Percentiles rank a stretch among this genome's conserved stretches.
Conservation (phyloP, 1,140 invertebrate genomes). For the Ostrea edulis region DNA sequence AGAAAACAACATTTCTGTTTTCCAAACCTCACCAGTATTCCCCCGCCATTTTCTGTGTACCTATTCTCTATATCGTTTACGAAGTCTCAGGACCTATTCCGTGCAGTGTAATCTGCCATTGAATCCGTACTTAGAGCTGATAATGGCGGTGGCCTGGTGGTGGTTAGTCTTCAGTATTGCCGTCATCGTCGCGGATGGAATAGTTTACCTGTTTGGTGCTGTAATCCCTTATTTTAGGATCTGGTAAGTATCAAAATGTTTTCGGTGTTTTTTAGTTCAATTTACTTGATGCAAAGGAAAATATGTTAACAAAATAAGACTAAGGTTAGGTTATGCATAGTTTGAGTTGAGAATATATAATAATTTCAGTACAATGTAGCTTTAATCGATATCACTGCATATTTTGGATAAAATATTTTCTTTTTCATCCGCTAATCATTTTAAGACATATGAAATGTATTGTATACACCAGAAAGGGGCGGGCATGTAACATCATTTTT, state of each 20-base stretch:
- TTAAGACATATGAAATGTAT: too few relatives aligned
- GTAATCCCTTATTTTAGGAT: background rate
- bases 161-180: background rate
- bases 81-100: background rate
- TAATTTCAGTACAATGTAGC: background rate
- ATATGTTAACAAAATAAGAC: too few relatives aligned
- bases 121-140: background rate
- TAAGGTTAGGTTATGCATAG: too few relatives aligned
- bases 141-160: conserved; percentile 7
- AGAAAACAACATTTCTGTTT: background rate
- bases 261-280: too few relatives aligned
- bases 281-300: too few relatives aligned
- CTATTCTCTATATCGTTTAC: background rate
- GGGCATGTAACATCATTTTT: too few relatives aligned
- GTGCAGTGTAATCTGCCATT: background rate
- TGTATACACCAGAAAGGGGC: too few relatives aligned
- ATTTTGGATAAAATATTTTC: too few relatives aligned
- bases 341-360: too few relatives aligned
- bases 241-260: background rate
- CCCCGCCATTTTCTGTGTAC: background rate
- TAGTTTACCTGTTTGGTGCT: background rate
- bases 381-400: too few relatives aligned
- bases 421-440: too few relatives aligned
- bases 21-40: background rate
- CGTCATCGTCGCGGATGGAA: background rate